Evolutionary conservation across 2,888 invertebrate species (phyloP).

Genomic region (Pecten maximus): DNA sequence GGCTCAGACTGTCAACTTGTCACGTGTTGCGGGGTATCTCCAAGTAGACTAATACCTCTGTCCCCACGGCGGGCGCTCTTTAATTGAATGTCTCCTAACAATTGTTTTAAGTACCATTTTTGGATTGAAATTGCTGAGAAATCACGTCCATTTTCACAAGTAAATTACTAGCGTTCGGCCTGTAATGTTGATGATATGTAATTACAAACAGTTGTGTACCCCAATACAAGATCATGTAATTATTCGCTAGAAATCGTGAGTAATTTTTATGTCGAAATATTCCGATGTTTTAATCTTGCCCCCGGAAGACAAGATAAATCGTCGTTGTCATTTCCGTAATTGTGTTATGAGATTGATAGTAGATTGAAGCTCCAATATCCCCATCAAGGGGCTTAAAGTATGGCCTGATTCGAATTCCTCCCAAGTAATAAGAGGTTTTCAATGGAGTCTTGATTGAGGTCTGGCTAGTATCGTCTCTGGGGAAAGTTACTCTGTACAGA

Average conservation of each 20-base stretch:
- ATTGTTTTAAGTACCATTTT: slow-evolving; percentile 2
- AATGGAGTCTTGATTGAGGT: neutral
- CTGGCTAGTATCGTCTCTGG: neutral
- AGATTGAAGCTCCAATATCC: slow-evolving; percentile 5
- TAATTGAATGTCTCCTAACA: neutral
- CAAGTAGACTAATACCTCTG: slow-evolving; percentile 6
- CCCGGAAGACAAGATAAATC: neutral
- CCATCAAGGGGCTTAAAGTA: neutral
- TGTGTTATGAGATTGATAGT: neutral
- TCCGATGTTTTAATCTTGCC: slow-evolving; percentile 32
- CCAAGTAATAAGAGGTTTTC: neutral
- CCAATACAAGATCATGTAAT: neutral
- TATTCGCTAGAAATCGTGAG: slow-evolving; percentile 33
- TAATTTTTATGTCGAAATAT: slow-evolving; percentile 25
- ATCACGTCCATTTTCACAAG: slow-evolving; percentile 20
- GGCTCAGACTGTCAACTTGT: neutral
- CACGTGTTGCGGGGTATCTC: neutral
- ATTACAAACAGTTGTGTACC: slow-evolving; percentile 9
- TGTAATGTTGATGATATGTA: slow-evolving; percentile 14
- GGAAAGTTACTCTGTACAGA: neutral
- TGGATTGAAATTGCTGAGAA: slow-evolving; percentile 13
- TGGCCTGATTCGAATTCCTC: neutral
- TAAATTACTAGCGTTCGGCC: neutral
- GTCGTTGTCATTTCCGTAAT: slow-evolving; percentile 13
- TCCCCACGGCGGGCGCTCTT: neutral